These are phyloP conservation scores for Eupithecia pulchellata DNA, from an alignment of 2,888 invertebrate genomes.

Conservation along the genomic window DNA sequence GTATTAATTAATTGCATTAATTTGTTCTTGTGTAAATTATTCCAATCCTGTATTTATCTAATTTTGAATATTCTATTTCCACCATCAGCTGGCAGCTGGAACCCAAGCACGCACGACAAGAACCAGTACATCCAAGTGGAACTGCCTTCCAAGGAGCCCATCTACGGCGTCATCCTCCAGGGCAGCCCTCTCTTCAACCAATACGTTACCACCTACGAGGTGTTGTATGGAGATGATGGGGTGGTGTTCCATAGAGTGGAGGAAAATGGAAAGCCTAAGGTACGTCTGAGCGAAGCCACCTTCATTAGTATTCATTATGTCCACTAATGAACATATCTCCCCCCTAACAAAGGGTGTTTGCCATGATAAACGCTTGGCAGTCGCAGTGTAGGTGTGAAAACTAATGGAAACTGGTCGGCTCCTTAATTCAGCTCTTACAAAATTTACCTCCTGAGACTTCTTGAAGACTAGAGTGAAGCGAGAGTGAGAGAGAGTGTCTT, in stretches of 20 bases:
- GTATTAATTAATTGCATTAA: too few species aligned
- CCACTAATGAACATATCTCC: not conserved
- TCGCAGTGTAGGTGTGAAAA: too few species aligned
- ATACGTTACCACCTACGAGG: conserved; percentile 91
- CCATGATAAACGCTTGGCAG: not conserved
- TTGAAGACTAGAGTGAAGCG: too few species aligned
- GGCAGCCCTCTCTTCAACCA: conserved; percentile 78
- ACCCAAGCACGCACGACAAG: conserved; percentile 83
- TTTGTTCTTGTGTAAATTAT: not conserved
- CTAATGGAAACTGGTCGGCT: too few species aligned
- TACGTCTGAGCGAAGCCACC: not conserved
- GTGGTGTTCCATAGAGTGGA: conserved; percentile 34
- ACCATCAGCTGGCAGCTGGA: conserved; percentile 88
- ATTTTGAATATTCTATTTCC: not conserved
- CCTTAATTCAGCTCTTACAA: too few species aligned
- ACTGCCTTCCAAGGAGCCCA: conserved; percentile 21
- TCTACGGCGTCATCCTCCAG: conserved; percentile 31
- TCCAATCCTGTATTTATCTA: not conserved
- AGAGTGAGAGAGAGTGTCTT: too few species aligned
- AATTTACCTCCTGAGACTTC: too few species aligned
- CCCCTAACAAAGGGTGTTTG: not conserved
- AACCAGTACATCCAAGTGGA: conserved; percentile 83
- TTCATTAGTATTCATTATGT: not conserved
- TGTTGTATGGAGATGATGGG: conserved; percentile 87
- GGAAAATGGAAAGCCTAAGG: conserved; percentile 30